Base-by-base conservation (phyloP, 1,140 invertebrate species). In the Harlomillsia oculata region DNA sequence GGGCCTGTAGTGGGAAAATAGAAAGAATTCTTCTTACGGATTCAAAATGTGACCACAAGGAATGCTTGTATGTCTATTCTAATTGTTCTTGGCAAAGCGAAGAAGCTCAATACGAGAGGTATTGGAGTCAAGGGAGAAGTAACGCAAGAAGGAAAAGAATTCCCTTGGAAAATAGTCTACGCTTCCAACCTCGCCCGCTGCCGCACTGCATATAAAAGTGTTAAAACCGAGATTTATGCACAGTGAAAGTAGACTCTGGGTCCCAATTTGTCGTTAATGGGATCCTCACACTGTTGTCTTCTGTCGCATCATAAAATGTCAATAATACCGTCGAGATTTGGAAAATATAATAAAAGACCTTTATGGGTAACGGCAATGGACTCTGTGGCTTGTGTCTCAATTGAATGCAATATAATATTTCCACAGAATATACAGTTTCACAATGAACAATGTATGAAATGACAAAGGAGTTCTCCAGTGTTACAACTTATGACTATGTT, bases 181-280 rank as follows among this genome's bases (percentile, higher is more conserved):
- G n/a, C 50, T 53, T 29, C 32, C 37, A 23, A 29, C 25, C 51
- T 59, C 56, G 29, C 44, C 41, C 37, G 36, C 41, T 58, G 49
- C 51, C 48, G 56, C n/a, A n/a, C n/a, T n/a, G n/a, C 48, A 43
- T 51, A 59, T 59, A 59, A 59, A 59, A 59, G 57, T 59, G 50
- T 59, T 59, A 59, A 59, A 59, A 59, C 53, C 57, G 51, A 59
- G 58, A 60, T 60, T 60, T 60, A 60, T 60, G 52, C 58, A 51
- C 16, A 40, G 26, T 39, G 21, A 37, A 55, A 55, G 58, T 55
- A 53, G 52, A 60, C 57, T 59, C 57, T 32, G 32, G 57, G 51
- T 48, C 23, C 58, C 52, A 60, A 52, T 60, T 60, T 54, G 28
- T 34, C 55, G 50, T 60, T 60, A 55, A 60, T 55, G 46, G 51